These are phyloP conservation scores for Phenganax stokvisi DNA, from an alignment of 92 coral and sea anemone genomes.

Conservation along the genomic window DNA sequence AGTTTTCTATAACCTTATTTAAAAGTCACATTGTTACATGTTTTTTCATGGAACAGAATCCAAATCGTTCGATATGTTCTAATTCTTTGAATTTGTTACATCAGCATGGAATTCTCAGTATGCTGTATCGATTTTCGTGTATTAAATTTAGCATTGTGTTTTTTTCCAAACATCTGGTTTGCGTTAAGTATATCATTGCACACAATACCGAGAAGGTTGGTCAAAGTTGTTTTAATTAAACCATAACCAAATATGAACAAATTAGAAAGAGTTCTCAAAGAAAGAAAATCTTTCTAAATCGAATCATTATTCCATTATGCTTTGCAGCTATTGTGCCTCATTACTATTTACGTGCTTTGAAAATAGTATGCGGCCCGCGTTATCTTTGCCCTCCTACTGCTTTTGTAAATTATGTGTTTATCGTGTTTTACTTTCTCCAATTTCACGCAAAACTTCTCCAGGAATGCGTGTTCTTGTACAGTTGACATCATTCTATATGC, in stretches of 20 bases:
- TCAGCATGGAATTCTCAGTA: slow-evolving; percentile 5
- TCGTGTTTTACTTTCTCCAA: slow-evolving; percentile 1
- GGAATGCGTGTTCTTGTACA: not conserved
- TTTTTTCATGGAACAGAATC: not conserved
- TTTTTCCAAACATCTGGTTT: slow-evolving; percentile 11
- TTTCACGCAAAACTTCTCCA: slow-evolving; percentile 4
- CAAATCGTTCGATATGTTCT: not conserved
- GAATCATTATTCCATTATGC: slow-evolving; percentile 10
- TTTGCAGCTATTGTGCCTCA: slow-evolving; percentile 14
- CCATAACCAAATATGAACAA: not conserved
- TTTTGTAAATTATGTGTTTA: not conserved
- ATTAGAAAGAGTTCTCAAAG: not conserved
- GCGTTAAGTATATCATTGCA: not conserved
- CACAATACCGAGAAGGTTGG: not conserved
- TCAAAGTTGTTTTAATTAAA: not conserved
- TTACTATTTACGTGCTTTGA: slow-evolving; percentile 12
- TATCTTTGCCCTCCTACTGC: slow-evolving; percentile 8
- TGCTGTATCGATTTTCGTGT: not conserved
- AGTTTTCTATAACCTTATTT: too few relatives aligned
- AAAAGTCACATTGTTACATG: too few relatives aligned
- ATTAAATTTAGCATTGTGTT: not conserved
- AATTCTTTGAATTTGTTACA: not conserved
- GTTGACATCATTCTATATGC: not conserved
- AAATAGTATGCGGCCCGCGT: not conserved
- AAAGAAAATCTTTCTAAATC: slow-evolving; percentile 9